A percentile compares a stretch with the other conserved stretches of the same genome.
Evolutionary conservation across 2,113 vertebrate species (phyloP).

Genomic region (Silurus asotus): DNA sequence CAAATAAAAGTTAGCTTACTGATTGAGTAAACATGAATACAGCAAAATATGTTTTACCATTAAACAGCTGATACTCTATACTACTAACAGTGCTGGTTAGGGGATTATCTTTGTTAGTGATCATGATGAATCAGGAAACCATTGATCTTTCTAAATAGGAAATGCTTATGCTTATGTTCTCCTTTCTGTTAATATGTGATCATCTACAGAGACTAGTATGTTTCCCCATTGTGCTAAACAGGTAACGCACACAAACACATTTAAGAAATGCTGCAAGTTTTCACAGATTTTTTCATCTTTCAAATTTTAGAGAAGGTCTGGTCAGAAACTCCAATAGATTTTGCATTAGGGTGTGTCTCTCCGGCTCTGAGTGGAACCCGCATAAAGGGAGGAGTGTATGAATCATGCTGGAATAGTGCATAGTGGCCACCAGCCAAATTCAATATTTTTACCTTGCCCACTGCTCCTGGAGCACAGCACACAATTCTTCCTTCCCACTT

Average conservation of each 20-base stretch:
- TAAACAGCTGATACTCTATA: not conserved
- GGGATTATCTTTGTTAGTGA: not conserved
- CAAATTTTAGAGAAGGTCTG: slow-evolving; percentile 20
- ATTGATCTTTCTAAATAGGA: not conserved
- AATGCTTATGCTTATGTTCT: not conserved
- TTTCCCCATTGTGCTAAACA: not conserved
- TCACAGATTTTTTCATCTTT: not conserved
- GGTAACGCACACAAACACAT: not conserved
- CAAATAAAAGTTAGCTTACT: not conserved
- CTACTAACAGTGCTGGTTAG: not conserved
- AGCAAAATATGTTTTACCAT: not conserved
- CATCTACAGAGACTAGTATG: too few relatives aligned
- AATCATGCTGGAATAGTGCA: slow-evolving; percentile 42
- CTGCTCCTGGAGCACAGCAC: slow-evolving; percentile 8
- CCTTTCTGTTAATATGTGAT: not conserved
- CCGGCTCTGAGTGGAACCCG: not conserved
- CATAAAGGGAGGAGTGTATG: slow-evolving; percentile 27
- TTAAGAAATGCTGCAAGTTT: not conserved
- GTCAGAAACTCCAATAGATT: slow-evolving; percentile 31
- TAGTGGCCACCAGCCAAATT: slow-evolving; percentile 31
- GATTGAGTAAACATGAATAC: not conserved
- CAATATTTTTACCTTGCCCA: slow-evolving; percentile 15
- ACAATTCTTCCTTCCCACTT: slow-evolving; percentile 5
- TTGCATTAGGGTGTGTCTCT: slow-evolving; percentile 42
- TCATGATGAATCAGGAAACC: not conserved